These are phyloP conservation scores for Hydriomena furcata DNA, from an alignment of 2,888 invertebrate species.

Conservation along the genomic window DNA sequence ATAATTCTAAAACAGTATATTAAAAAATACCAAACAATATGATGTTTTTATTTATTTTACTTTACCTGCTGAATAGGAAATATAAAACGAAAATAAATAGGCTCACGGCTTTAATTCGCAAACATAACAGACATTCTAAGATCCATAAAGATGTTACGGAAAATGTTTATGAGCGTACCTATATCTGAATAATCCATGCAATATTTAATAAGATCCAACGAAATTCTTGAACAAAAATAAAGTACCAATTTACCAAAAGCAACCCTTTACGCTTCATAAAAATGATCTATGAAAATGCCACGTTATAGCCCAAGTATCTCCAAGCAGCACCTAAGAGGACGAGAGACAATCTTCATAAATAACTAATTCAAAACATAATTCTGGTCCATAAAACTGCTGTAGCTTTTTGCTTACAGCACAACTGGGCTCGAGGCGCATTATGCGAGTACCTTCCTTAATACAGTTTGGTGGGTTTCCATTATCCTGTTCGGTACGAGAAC, in stretches of 20 bases:
- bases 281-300: slow-evolving; percentile 9
- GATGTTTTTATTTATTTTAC: no score
- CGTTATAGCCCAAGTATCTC: slow-evolving; percentile 4
- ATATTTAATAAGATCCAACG: neutral
- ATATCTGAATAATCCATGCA: no score
- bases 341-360: slow-evolving; percentile 42
- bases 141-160: no score
- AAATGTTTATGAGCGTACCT: no score
- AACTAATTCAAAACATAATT: slow-evolving; percentile 53
- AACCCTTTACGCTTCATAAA: slow-evolving; percentile 3
- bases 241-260: neutral
- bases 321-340: slow-evolving; percentile 7
- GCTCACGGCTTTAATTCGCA: no score
- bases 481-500: neutral
- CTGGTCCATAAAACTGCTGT: slow-evolving; percentile 41
- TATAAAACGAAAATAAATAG: no score
- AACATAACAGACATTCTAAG: no score
- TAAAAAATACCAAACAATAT: no score
- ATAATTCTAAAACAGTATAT: no score
- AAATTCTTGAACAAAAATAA: neutral
- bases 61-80: no score
- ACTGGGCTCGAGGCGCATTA: slow-evolving; percentile 41
- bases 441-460: slow-evolving; percentile 39
- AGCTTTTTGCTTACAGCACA: slow-evolving; percentile 36
- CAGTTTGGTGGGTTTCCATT: slow-evolving; percentile 10